Evolutionary conservation across 2,797 vertebrate species (phyloP).

Genomic region (Xyrichtys novacula): DNA sequence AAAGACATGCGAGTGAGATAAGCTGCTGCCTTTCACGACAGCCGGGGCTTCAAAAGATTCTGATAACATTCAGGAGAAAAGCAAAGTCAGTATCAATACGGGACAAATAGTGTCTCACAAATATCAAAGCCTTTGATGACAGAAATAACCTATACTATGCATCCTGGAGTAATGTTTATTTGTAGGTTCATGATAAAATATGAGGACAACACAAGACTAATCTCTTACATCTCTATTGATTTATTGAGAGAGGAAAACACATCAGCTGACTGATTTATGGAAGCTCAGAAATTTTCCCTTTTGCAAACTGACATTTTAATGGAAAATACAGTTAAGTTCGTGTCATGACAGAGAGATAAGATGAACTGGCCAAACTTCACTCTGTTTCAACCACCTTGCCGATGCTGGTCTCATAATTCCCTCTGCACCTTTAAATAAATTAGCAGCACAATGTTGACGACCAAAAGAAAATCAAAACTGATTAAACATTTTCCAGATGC

Average conservation of each 20-base stretch:
- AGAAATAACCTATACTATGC: neutral
- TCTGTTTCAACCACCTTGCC: constrained; percentile 45
- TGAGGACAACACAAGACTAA: neutral
- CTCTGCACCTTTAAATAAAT: constrained; percentile 47
- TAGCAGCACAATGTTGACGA: constrained; percentile 45
- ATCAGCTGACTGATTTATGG: constrained; percentile 28
- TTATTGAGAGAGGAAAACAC: constrained; percentile 17
- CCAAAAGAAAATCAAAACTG: no score
- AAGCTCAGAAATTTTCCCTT: constrained; percentile 41
- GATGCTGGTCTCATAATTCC: constrained; percentile 31
- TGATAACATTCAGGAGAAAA: constrained; percentile 38
- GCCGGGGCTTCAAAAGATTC: constrained; percentile 5
- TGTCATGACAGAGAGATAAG: constrained; percentile 59
- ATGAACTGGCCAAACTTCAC: constrained; percentile 21
- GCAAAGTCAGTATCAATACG: constrained; percentile 8
- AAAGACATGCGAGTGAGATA: constrained; percentile 51
- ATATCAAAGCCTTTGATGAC: neutral
- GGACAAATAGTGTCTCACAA: neutral
- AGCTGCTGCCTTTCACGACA: constrained; percentile 28
- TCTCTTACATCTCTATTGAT: neutral
- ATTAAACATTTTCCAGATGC: no score
- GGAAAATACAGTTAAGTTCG: constrained; percentile 43
- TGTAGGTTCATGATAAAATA: neutral
- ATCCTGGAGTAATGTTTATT: neutral
- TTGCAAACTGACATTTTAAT: neutral